Evolutionary conservation across 35 echinoderm and acorn worm genomes (phyloP), one percentile per base, ranked within the genome.

Genomic region (Holothuria glaberrima): DNA sequence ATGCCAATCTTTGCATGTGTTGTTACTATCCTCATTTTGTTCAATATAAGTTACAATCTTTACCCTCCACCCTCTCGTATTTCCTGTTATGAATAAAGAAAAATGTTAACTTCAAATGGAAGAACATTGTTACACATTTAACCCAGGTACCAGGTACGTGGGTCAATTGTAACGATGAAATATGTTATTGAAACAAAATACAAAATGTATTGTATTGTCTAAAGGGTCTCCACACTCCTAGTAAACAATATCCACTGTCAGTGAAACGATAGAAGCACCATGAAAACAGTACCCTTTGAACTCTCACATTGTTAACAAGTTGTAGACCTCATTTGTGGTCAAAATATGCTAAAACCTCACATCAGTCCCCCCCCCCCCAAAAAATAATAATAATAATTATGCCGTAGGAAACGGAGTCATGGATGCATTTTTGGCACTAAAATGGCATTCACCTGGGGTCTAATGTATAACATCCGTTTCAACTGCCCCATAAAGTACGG

Each of bases 161-260:
- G 29, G 73, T 44, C 73, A 77, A 77, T 77, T 77, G 73, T 77
- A 44, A 77, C 10, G 32, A 22, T 24, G 6, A 77, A 77, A 77
- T 9, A 77, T 75, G 26, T 77, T 77, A 77, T 34, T n/a, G 41
- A 77, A 38, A 45, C 31, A 77, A 34, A 77, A 77, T 30, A 77
- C 6, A 77, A 77, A 77, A 18, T 41, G 30, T 38, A 77, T 34
- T 77, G 16, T 68, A 68, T 34, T 44, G 73, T 68, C 9, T 68
- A 68, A 0, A 68, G 64, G 64, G 64, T 68, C 64, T 68, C 64
- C 13, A 3, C 5, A 68, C 30, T 68, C 12, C 64, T 68, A 68
- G 64, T 19, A 68, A 68, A 26, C 64, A 68, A 25, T 68, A 68
- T 68, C 64, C 16, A 68, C 13, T 68, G 64, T 0, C 64, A 68